Conservation (phyloP, 2,888 invertebrate species). For the Diploptera punctata region DNA sequence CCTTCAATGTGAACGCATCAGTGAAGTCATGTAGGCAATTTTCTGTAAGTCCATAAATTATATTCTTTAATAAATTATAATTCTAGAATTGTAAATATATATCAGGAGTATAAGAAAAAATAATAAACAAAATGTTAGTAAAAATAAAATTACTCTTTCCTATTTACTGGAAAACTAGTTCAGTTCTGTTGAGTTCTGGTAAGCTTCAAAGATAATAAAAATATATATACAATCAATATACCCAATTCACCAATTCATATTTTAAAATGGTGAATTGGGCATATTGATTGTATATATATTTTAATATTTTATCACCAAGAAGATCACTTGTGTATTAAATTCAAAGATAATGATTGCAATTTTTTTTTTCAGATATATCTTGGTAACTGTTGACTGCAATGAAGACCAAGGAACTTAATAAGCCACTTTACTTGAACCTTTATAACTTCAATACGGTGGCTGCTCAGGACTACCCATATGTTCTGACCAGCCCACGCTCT, state of each 20-base stretch:
- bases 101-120: background rate
- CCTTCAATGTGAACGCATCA: background rate
- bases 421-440: conserved; percentile 52
- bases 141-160: too few species aligned
- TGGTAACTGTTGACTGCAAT: conserved; percentile 8
- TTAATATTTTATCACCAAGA: too few species aligned
- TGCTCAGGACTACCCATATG: conserved; percentile 58
- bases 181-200: too few species aligned
- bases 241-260: too few species aligned
- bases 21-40: background rate
- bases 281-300: too few species aligned
- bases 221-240: too few species aligned
- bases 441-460: conserved; percentile 59
- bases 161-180: too few species aligned
- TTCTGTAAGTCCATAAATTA: too few species aligned
- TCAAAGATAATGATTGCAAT: too few species aligned
- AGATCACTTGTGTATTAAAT: background rate
- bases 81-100: background rate
- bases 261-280: too few species aligned
- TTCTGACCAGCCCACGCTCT: conserved; percentile 61
- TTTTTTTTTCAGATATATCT: conserved; percentile 1
- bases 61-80: background rate
- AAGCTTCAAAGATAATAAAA: too few species aligned
- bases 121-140: background rate
- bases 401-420: conserved; percentile 36